Evolutionary conservation across 2,113 vertebrate species (phyloP).

Genomic region (Chitala chitala): DNA sequence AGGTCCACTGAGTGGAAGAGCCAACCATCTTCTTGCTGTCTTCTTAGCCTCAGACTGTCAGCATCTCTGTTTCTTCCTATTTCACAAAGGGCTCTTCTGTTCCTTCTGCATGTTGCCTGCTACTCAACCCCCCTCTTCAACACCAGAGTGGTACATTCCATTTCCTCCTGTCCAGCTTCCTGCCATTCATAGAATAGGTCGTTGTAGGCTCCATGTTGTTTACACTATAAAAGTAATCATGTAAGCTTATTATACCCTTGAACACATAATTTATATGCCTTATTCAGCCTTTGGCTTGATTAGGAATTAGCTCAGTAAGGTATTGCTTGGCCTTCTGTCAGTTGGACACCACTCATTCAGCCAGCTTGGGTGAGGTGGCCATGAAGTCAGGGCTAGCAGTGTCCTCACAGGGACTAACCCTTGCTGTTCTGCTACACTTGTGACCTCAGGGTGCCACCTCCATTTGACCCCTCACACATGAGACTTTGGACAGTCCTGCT

Average conservation of each 20-base stretch:
- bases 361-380: neutral
- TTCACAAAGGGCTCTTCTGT: constrained; percentile 24
- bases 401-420: neutral
- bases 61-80: constrained; percentile 5
- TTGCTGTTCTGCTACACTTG: neutral
- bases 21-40: neutral
- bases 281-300: neutral
- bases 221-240: neutral
- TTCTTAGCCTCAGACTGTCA: neutral
- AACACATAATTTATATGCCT: neutral
- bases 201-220: neutral
- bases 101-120: neutral
- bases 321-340: neutral
- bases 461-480: neutral
- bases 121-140: constrained; percentile 15
- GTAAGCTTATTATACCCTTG: neutral
- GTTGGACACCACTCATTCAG: neutral
- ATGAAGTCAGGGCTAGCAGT: neutral
- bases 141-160: constrained; percentile 29
- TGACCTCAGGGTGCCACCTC: neutral
- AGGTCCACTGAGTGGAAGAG: neutral
- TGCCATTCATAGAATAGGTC: neutral
- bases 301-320: neutral
- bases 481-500: neutral
- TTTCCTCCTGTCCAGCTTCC: neutral